A percentile compares a stretch with the other conserved stretches of the same genome.
phyloP scores from a whole-genome alignment of 2,797 vertebrate genomes.

The Anabacerthia variegaticeps region DNA sequence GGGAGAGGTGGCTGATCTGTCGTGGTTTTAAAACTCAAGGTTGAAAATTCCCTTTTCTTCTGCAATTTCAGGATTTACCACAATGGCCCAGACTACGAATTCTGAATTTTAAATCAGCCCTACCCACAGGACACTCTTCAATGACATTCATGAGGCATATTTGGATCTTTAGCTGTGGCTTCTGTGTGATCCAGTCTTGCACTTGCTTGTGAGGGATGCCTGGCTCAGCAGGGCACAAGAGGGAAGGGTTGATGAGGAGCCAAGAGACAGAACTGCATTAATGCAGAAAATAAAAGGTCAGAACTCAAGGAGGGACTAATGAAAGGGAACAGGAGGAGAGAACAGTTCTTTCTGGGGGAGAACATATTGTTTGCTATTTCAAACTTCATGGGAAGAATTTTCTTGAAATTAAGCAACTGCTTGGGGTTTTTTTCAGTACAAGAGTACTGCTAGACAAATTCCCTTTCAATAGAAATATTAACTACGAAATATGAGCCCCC shows the following conservation, averaged over 20 bases:
- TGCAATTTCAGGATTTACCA: not conserved
- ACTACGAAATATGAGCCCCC: not conserved
- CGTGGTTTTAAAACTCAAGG: not conserved
- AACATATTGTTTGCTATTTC: not conserved
- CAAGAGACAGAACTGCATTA: not conserved
- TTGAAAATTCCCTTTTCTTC: not conserved
- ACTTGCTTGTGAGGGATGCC: not conserved
- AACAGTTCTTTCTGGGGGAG: not conserved
- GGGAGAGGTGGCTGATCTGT: not conserved
- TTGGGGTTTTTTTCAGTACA: not conserved
- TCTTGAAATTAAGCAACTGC: not conserved
- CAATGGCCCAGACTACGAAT: accelerated
- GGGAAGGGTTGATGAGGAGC: not conserved
- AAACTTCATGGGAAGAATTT: not conserved
- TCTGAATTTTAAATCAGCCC: not conserved
- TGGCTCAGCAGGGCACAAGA: not conserved
- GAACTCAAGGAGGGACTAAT: not conserved
- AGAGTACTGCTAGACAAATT: not conserved
- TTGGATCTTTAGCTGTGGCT: not conserved
- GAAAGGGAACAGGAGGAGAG: not conserved
- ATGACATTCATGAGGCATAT: not conserved
- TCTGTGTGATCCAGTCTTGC: not conserved
- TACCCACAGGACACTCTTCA: not conserved
- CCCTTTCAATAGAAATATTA: not conserved
- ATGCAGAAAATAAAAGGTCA: conserved; percentile 15